Base-by-base conservation (phyloP, 1,140 invertebrate genomes). In the Drosophila kepulauana region DNA sequence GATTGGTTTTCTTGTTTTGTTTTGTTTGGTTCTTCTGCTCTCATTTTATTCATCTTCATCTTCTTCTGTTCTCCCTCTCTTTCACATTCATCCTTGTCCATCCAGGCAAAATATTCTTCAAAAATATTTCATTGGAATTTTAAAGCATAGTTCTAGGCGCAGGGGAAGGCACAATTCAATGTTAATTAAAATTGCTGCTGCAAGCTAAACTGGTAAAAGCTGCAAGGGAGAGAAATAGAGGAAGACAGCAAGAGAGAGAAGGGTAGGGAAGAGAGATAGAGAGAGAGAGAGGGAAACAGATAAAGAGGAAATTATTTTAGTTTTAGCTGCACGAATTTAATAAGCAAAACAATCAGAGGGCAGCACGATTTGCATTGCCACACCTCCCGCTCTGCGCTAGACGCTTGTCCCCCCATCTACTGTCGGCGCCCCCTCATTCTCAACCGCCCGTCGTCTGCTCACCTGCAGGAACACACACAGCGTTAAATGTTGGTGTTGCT, bases 401-500 rank as follows among this genome's bases (percentile, higher is more conserved):
- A 38, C 35, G 10, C 20, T 20, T 10, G 5, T 13, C 20, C 38
- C 59, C 5, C 33, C n/a, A 25, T 25, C 20, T 25, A 25, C 10
- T 13, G 5, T 8, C 20, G 7, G 11, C 33, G 5, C n/a, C 10
- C 15, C n/a, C 61, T n/a, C 1, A 4, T 43, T 13, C 54, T 38
- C 7, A 57, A 8, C 15, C 28, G 15, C 11, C n/a, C 28, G 33
- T 30, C 58, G 11, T 15, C 7, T 54, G 79, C 82, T 88, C 70
- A 88, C 84, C 84, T 88, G 84, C 84, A 84, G 84, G 84, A 88
- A 88, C 84, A 88, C 84, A 88, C 84, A 88, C 84, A 88, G 85
- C 78, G 86, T 71, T 71, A 72, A 80, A 72, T 88, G 70, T 78
- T 88, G 75, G 25, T 61, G 78, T 78, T 78, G 58, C 51, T 76